Evolutionary conservation across 2,888 invertebrate species (phyloP).

Genomic region (Opisthograptis luteolata): DNA sequence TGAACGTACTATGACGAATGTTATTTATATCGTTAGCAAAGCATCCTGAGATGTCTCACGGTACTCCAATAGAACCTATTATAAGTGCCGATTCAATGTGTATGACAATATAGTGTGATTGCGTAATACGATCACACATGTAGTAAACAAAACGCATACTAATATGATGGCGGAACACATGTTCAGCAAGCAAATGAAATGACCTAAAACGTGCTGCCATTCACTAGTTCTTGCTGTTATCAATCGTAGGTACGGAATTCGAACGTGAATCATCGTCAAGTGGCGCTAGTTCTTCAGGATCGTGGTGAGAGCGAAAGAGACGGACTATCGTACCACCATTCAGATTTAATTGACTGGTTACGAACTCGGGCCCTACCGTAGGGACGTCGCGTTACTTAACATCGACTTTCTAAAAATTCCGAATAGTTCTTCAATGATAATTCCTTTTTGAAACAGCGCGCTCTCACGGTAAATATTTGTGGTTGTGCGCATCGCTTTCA

Average conservation of each 20-base stretch:
- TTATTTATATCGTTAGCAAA: conserved; percentile 2
- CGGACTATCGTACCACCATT: conserved; percentile 72
- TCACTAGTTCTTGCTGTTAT: conserved; percentile 78
- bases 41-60: conserved; percentile 1
- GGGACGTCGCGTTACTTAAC: conserved; percentile 77
- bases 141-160: conserved; percentile 62
- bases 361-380: conserved; percentile 78
- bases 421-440: conserved; percentile 68
- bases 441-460: conserved; percentile 61
- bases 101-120: conserved; percentile 15
- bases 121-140: conserved; percentile 41
- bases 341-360: conserved; percentile 82
- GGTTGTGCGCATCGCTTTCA: conserved; percentile 32
- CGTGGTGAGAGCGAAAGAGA: conserved; percentile 73
- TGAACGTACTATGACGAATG: conserved; percentile 12
- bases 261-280: conserved; percentile 81
- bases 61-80: conserved; percentile 16
- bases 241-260: conserved; percentile 81
- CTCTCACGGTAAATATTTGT: conserved; percentile 39
- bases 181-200: conserved; percentile 66
- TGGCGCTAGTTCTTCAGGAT: conserved; percentile 77
- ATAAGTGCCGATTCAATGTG: conserved; percentile 13
- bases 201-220: conserved; percentile 74
- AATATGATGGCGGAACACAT: conserved; percentile 50
- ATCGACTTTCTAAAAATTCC: conserved; percentile 81